Percentiles rank a stretch among this genome's conserved stretches.
phyloP scores from a whole-genome alignment of 2,888 invertebrate species.

The Rhamnusium bicolor region DNA sequence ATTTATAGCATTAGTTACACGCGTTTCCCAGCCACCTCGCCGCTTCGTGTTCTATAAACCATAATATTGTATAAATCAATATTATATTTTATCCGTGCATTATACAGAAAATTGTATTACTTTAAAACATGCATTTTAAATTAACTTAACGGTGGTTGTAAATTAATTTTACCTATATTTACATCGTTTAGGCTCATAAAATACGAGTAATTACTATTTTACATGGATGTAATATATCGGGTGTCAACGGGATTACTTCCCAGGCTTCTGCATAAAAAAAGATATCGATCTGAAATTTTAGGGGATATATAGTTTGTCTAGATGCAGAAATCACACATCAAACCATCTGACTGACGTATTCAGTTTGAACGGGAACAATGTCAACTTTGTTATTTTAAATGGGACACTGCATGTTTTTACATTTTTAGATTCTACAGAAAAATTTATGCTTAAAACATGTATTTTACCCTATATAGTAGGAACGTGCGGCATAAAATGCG shows the following conservation, averaged over 20 bases:
- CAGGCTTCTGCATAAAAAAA: no score
- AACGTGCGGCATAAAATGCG: no score
- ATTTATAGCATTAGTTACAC: constrained; percentile 53
- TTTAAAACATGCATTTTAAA: background rate
- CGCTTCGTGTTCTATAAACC: constrained; percentile 15
- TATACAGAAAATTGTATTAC: background rate
- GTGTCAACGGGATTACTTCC: background rate
- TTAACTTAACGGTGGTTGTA: background rate
- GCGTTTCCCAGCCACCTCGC: constrained; percentile 31
- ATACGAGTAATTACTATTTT: background rate
- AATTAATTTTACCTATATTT: background rate
- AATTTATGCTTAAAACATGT: no score
- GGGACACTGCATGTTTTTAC: no score
- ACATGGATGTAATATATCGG: background rate
- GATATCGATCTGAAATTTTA: no score
- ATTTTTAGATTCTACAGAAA: no score
- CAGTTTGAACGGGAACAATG: no score
- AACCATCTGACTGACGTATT: no score
- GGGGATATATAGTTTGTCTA: no score
- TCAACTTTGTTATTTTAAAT: no score
- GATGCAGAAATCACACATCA: no score
- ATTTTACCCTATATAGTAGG: no score
- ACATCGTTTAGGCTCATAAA: background rate
- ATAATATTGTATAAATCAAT: constrained; percentile 37
- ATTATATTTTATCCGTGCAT: background rate